A percentile compares a stretch with the other conserved stretches of the same genome.
phyloP scores from a whole-genome alignment of 2,797 vertebrate species.

The Peromyscus attwateri region DNA sequence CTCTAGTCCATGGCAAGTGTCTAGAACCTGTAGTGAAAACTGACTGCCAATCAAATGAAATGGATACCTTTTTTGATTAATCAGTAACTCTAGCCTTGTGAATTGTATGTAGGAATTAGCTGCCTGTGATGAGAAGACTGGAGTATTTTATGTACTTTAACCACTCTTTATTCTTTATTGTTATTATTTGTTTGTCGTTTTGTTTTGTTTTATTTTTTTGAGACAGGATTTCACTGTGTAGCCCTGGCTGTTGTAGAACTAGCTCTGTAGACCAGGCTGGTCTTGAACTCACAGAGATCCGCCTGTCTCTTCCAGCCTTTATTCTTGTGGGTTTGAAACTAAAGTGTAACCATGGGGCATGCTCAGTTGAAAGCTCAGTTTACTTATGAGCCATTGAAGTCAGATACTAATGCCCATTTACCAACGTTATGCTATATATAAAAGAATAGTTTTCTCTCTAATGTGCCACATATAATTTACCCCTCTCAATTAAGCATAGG shows the following conservation, averaged over 20 bases:
- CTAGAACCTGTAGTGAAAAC: background rate
- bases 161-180: background rate
- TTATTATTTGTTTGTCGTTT: background rate
- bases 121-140: background rate
- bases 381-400: background rate
- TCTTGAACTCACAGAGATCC: background rate
- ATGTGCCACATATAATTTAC: background rate
- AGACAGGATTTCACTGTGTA: background rate
- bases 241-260: background rate
- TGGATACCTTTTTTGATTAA: background rate
- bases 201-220: background rate
- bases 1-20: background rate
- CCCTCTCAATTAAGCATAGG: background rate
- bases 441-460: background rate
- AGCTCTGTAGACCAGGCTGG: background rate
- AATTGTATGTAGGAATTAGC: background rate
- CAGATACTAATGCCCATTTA: background rate
- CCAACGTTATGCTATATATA: background rate
- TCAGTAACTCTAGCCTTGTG: background rate
- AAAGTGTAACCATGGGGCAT: background rate
- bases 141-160: constrained; percentile 14
- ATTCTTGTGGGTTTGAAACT: background rate
- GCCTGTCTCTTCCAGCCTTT: background rate
- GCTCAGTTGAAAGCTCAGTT: background rate
- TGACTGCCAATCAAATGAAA: background rate